Conservation (phyloP, 2,113 vertebrate genomes). For the Odobenus rosmarus region DNA sequence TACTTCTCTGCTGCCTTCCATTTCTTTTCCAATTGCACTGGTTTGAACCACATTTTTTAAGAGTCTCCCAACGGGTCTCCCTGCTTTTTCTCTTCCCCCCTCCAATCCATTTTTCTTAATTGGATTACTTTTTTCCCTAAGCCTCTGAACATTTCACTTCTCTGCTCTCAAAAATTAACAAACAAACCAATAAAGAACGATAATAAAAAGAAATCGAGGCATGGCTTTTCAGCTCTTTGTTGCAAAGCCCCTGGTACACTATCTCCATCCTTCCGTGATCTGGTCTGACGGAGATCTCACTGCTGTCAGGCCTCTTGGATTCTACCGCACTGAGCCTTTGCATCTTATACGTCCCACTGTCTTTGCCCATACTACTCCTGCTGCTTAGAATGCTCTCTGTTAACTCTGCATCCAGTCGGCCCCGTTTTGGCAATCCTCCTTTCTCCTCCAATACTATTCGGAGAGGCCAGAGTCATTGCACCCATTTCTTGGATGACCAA, state of each 20-base stretch:
- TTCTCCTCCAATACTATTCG: not conserved
- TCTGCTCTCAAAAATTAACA: not conserved
- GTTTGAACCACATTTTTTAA: not conserved
- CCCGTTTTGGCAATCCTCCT: not conserved
- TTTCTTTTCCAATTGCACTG: not conserved
- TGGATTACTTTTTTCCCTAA: not conserved
- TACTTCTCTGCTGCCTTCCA: not conserved
- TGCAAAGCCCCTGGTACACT: not conserved
- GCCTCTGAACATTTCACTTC: not conserved
- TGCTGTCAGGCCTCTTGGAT: not conserved
- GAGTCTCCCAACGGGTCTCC: not conserved
- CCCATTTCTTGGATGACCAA: not conserved
- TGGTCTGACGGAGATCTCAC: not conserved
- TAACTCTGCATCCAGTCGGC: not conserved
- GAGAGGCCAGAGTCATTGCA: not conserved
- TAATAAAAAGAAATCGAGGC: not conserved
- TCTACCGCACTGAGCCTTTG: not conserved
- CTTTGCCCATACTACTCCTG: not conserved
- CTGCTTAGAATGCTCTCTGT: not conserved
- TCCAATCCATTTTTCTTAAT: conserved; percentile 28
- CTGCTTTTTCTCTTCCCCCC: not conserved
- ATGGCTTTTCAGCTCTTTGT: not conserved
- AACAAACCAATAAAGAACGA: not conserved
- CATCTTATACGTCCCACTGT: fast-evolving
- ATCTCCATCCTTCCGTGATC: too few relatives aligned